A percentile compares a stretch with the other conserved stretches of the same genome.
Evolutionary conservation across 2,113 vertebrate genomes (phyloP).

Genomic region (Ranitomeya imitator): DNA sequence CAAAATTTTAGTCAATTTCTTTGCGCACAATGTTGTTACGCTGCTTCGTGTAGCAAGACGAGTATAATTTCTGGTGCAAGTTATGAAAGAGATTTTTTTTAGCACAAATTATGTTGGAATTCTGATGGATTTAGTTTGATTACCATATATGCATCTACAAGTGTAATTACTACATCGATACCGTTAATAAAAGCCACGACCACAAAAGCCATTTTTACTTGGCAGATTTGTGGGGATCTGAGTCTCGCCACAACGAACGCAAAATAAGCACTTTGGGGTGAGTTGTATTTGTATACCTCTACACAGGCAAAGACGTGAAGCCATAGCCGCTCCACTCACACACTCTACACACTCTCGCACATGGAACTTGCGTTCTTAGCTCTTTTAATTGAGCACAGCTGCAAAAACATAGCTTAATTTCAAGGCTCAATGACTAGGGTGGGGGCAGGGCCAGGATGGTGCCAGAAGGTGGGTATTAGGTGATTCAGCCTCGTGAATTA

Average conservation of each 20-base stretch:
- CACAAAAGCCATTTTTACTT: not conserved
- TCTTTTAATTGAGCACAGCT: slow-evolving; percentile 53
- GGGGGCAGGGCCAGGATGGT: slow-evolving; percentile 17
- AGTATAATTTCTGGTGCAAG: too few relatives aligned
- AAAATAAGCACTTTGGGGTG: not conserved
- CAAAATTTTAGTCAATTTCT: too few relatives aligned
- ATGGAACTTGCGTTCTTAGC: slow-evolving; percentile 8
- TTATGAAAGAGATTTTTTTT: too few relatives aligned
- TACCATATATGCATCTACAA: too few relatives aligned
- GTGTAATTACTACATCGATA: not conserved
- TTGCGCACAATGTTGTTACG: too few relatives aligned
- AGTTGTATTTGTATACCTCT: not conserved
- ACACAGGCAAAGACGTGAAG: not conserved
- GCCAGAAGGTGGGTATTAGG: slow-evolving; percentile 31
- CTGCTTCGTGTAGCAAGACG: too few relatives aligned
- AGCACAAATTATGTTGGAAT: too few relatives aligned
- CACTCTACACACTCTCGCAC: not conserved
- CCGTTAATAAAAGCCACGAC: not conserved
- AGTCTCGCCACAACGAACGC: not conserved
- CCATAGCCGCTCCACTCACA: not conserved
- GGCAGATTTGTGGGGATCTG: not conserved
- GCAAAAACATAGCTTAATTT: slow-evolving; percentile 54
- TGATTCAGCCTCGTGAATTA: slow-evolving; percentile 29
- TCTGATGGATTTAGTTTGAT: too few relatives aligned
- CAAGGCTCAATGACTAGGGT: slow-evolving; percentile 41